These are phyloP conservation scores for Enteromius mattozi DNA, from an alignment of 2,797 vertebrate genomes.

Conservation along the genomic window DNA sequence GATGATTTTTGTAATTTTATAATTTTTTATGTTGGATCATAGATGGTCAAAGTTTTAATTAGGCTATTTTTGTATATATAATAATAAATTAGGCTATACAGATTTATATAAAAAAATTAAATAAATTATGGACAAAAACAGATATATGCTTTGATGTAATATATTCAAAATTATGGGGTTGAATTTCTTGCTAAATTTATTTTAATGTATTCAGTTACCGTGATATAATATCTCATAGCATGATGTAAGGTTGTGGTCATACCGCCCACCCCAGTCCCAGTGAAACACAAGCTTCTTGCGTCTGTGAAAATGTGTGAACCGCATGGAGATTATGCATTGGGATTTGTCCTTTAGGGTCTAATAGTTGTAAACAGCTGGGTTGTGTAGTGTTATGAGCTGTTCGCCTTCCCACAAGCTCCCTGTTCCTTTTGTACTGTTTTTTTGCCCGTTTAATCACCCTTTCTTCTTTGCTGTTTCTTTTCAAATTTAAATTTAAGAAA, in stretches of 20 bases:
- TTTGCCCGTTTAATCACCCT: conserved; percentile 48
- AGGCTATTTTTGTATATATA: neutral
- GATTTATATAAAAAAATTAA: neutral
- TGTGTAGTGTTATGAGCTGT: conserved; percentile 50
- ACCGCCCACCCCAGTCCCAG: conserved; percentile 4
- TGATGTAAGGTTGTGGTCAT: conserved; percentile 27
- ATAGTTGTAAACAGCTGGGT: conserved; percentile 44
- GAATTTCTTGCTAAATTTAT: neutral
- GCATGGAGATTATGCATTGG: neutral
- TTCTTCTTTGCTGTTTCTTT: conserved; percentile 56
- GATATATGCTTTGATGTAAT: neutral
- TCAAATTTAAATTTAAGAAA: conserved; percentile 64
- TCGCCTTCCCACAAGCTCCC: conserved; percentile 45
- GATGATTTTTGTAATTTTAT: no score
- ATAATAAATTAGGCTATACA: neutral
- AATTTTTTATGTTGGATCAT: no score
- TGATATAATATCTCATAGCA: conserved; percentile 1
- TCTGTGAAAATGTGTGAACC: conserved; percentile 26
- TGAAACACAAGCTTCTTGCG: neutral
- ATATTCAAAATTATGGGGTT: neutral
- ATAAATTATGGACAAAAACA: neutral
- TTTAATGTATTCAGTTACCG: neutral
- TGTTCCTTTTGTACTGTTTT: conserved; percentile 49
- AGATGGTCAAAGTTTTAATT: no score
- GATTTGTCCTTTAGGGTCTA: conserved; percentile 39